Conservation (phyloP, 2,113 vertebrate genomes). For the Brienomyrus longianalis region DNA sequence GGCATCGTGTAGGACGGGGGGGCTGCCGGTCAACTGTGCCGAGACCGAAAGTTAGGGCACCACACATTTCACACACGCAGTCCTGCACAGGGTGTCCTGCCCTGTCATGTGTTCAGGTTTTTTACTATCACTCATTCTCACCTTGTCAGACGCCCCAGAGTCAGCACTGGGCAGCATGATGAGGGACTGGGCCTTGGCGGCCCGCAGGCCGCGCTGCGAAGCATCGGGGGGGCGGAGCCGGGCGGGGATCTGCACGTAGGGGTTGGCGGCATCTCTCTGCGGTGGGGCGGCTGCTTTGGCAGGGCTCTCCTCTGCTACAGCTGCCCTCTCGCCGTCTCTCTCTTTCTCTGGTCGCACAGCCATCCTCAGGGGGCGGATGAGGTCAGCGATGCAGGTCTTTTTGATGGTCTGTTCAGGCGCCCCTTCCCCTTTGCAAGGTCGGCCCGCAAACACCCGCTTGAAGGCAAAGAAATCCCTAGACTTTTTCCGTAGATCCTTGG, state of each 20-base stretch:
- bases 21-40: background rate
- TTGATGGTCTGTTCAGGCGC: conserved; percentile 71
- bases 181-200: conserved; percentile 87
- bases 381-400: conserved; percentile 78
- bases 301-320: conserved; percentile 45
- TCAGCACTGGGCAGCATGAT: conserved; percentile 78
- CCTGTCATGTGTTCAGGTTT: background rate
- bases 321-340: conserved; percentile 53
- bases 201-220: conserved; percentile 68
- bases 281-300: conserved; percentile 30
- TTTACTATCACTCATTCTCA: conserved; percentile 33
- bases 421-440: conserved; percentile 64
- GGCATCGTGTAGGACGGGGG: background rate
- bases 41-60: background rate
- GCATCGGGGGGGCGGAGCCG: conserved; percentile 52
- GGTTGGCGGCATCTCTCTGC: conserved; percentile 17
- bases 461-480: conserved; percentile 91
- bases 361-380: conserved; percentile 74
- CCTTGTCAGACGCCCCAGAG: conserved; percentile 67
- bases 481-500: conserved; percentile 90
- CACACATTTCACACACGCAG: background rate
- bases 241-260: conserved; percentile 12
- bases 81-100: background rate
- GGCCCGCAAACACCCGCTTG: conserved; percentile 77
- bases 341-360: conserved; percentile 61